Evolutionary conservation across 53 echinoderm and acorn worm species (phyloP).

Genomic region (Mesocentrotus franciscanus): DNA sequence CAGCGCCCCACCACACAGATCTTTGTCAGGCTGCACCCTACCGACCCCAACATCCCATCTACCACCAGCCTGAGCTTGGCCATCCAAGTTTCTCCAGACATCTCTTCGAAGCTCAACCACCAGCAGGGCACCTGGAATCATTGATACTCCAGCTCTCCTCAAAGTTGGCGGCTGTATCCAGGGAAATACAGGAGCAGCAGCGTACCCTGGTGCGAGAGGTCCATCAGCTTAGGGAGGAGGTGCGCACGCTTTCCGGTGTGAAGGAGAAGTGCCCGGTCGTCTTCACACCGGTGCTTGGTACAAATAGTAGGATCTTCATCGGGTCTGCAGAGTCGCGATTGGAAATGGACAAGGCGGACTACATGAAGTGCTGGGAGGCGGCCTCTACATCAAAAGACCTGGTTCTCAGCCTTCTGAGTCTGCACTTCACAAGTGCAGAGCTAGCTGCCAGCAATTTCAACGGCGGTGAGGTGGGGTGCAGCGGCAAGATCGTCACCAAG

Average conservation of each 20-base stretch:
- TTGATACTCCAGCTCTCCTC: not conserved
- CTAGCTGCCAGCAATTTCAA: too few relatives aligned
- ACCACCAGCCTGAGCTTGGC: not conserved
- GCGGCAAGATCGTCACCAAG: too few relatives aligned
- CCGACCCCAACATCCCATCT: not conserved
- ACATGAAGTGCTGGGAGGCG: conserved; percentile 13
- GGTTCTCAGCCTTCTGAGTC: not conserved
- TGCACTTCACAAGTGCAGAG: not conserved
- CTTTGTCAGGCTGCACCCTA: too few relatives aligned
- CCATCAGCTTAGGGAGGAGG: not conserved
- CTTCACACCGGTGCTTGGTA: not conserved
- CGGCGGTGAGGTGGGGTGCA: too few relatives aligned
- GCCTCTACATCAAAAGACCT: not conserved
- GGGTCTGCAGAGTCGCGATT: conserved; percentile 12
- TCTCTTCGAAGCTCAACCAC: not conserved
- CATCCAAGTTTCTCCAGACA: not conserved
- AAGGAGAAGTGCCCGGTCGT: not conserved
- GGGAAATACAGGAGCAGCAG: not conserved
- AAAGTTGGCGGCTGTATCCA: too few relatives aligned
- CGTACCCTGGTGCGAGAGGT: not conserved
- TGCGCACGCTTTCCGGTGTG: not conserved
- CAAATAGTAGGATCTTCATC: not conserved
- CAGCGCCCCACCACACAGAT: too few relatives aligned
- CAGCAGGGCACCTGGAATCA: not conserved
- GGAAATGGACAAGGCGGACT: conserved; percentile 13